Evolutionary conservation across 1,140 invertebrate genomes (phyloP), one percentile per base, ranked within the genome.

Genomic region (Ostrea edulis): DNA sequence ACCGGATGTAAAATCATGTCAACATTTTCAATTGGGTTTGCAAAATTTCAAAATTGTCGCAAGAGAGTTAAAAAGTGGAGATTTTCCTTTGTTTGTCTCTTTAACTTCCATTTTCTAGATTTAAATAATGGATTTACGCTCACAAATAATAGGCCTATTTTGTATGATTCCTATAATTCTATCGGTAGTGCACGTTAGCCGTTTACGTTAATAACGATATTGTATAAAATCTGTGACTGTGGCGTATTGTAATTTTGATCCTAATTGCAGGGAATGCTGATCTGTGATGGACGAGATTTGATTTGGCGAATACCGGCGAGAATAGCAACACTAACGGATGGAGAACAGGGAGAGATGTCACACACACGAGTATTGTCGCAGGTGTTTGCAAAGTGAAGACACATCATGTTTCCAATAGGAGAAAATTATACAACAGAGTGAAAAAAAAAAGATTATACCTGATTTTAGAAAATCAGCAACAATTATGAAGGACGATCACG

Each of bases 111-210:
- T 25, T 14, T 29, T 77, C 68, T 44, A 77, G 22, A 77, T 77
- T 77, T 77, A 25, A 77, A 77, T 77, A 77, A 77, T 77, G 68
- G 22, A 77, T 77, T 77, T 77, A 77, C 22, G 68, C 68, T 77
- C 68, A 29, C 29, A 44, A 77, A 77, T 77, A 77, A 77, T 77
- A 25, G 68, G 22, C 8, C 68, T 77, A 77, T 77, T 77, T 77
- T 77, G 68, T n/a, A 77, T 77, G 29, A 77, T 77, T 29, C 68
- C 68, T 77, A 77, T 77, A 77, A 77, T 77, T 77, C 68, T 29
- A 77, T 77, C 68, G 25, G 7, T 11, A 17, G 8, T 35, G 68
- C 29, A 29, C 68, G 68, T 77, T 77, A 35, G 68, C 29, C 14
- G 22, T 77, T 77, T 44, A 12, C 68, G 22, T 11, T 77, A 77